Evolutionary conservation across 1,140 invertebrate genomes (phyloP).

Genomic region (Lordiphosa clarofinis): DNA sequence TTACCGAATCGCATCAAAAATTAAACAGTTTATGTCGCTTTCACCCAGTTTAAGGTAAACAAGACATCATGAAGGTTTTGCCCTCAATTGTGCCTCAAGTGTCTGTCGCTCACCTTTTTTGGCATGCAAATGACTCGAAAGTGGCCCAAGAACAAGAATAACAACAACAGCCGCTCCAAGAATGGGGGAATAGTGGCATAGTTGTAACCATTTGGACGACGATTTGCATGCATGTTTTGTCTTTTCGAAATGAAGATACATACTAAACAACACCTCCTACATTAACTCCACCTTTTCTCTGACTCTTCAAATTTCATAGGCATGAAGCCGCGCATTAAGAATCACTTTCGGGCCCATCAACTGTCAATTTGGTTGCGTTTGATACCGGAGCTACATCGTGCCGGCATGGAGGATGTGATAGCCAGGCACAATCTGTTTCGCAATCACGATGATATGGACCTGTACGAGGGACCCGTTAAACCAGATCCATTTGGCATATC

Average conservation of each 20-base stretch:
- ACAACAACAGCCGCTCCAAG: conserved; percentile 15
- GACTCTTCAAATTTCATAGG: conserved; percentile 81
- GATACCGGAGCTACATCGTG: conserved; percentile 94
- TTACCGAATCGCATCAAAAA: conserved; percentile 50
- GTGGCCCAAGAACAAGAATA: conserved; percentile 31
- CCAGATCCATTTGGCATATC: conserved; percentile 84
- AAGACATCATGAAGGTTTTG: conserved; percentile 37
- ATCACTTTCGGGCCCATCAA: conserved; percentile 96
- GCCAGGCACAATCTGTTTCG: conserved; percentile 91
- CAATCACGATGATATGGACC: conserved; percentile 88
- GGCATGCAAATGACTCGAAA: conserved; percentile 59
- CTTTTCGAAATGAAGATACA: conserved; percentile 32
- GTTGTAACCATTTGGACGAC: conserved; percentile 47
- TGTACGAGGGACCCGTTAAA: conserved; percentile 90
- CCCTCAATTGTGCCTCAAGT: conserved; percentile 47
- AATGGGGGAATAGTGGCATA: conserved; percentile 26
- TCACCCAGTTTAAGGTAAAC: conserved; percentile 52
- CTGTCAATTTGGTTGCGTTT: conserved; percentile 95
- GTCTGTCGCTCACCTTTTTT: conserved; percentile 56
- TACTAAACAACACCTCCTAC: too few relatives aligned
- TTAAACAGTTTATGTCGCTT: conserved; percentile 62
- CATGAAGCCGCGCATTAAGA: conserved; percentile 93
- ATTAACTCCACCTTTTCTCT: conserved; percentile 21
- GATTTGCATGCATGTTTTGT: conserved; percentile 58
- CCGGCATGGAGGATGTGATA: conserved; percentile 92